A percentile compares a stretch with the other conserved stretches of the same genome.
These are phyloP conservation scores for Eledona agricola DNA, from an alignment of 2,888 invertebrate genomes.

Conservation along the genomic window DNA sequence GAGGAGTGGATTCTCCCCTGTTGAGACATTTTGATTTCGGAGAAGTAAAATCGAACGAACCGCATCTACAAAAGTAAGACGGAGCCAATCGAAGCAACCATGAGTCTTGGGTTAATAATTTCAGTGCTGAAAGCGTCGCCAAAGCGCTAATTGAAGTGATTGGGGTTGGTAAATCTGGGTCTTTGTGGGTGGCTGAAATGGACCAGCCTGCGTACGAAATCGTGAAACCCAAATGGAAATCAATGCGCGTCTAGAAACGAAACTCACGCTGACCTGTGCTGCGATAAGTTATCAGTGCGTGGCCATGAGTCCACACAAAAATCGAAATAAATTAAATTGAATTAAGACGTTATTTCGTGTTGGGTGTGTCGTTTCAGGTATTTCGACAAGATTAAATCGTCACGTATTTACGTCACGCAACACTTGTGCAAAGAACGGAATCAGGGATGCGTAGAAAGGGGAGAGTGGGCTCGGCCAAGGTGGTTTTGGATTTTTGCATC, in stretches of 20 bases:
- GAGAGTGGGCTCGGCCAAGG: too few relatives aligned
- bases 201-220: conserved; percentile 33
- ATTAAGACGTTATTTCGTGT: too few relatives aligned
- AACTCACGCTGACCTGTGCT: too few relatives aligned
- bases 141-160: conserved; percentile 38
- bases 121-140: conserved; percentile 35
- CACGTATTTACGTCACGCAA: too few relatives aligned
- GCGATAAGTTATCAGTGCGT: too few relatives aligned
- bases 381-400: too few relatives aligned
- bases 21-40: neutral
- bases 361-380: too few relatives aligned
- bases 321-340: too few relatives aligned
- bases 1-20: conserved; percentile 31
- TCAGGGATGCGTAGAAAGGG: too few relatives aligned
- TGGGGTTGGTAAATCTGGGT: conserved; percentile 39
- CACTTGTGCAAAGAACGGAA: too few relatives aligned
- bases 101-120: conserved; percentile 14
- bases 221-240: neutral
- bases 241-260: conserved; percentile 2
- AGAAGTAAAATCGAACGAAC: neutral
- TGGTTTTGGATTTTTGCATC: too few relatives aligned
- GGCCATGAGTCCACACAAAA: too few relatives aligned
- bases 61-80: conserved; percentile 5
- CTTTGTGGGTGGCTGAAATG: conserved; percentile 42
- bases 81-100: conserved; percentile 1